Evolutionary conservation across 2,888 invertebrate species (phyloP), one percentile per base, ranked within the genome.

Genomic region (Sinhomidia bicolor): DNA sequence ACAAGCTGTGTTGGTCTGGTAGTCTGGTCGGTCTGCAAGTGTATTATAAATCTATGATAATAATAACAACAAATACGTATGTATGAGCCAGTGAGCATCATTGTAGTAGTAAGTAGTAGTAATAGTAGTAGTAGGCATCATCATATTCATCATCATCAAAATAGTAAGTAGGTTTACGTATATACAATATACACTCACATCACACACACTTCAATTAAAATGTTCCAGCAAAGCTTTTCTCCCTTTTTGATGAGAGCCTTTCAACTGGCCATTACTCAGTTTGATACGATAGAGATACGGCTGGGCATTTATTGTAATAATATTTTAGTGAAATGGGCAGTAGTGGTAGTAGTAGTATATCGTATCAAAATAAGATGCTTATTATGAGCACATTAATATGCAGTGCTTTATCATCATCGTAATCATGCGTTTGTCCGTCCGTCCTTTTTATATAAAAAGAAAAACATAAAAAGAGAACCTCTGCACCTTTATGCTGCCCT

Each of bases 171-270:
- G 54, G 54, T 78, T 23, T 23, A 60, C 26, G 12, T 12, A 6
- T 54, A 1, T 20, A 32, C 65, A 68, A n/a, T n/a, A 60, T 5
- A 60, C 12, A 26, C 26, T 23, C 26, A 12, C 12, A 60, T 20
- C 44, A 23, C 20, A 79, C 68, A 81, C 29, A 74, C 87, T 80
- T 87, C 81, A 87, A 87, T 87, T 87, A 87, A 87, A 87, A 87
- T 87, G 87, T 87, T 87, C 87, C 87, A 87, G 87, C 81, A 32
- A 80, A 36, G 85, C 68, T 81, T 57, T 62, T 62, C n/a, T n/a
- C n/a, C n/a, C n/a, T n/a, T 79, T 81, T 74, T 87, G 87, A 87
- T 87, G 87, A 87, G 81, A 81, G 81, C 74, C 87, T 87, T 87
- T 87, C 87, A 87, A 87, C 87, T 81, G 62, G 87, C 87, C 62